These are phyloP conservation scores for Caenorhabditis imperialis DNA, from an alignment of 2,888 invertebrate genomes.

Conservation along the genomic window DNA sequence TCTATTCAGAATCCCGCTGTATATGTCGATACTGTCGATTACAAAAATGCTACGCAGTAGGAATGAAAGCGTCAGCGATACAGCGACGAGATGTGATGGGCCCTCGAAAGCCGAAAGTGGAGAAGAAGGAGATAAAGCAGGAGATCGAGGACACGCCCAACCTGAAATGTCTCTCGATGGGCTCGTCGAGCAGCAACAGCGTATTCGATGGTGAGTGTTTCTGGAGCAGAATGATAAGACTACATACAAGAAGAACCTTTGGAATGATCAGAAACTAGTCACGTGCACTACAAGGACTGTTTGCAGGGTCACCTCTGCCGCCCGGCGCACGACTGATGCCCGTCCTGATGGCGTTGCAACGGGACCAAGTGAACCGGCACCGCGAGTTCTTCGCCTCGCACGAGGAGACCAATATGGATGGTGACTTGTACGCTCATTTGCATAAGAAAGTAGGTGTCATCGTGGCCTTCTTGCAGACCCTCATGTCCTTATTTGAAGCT, in stretches of 20 bases:
- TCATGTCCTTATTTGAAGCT: slow-evolving; percentile 45
- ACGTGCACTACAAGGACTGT: no score
- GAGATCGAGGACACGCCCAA: slow-evolving; percentile 33
- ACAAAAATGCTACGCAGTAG: slow-evolving; percentile 60
- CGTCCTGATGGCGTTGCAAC: slow-evolving; percentile 37
- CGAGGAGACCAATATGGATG: slow-evolving; percentile 31
- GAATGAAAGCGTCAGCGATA: slow-evolving; percentile 64
- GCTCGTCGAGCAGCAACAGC: slow-evolving; percentile 39
- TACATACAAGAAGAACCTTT: no score
- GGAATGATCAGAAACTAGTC: no score
- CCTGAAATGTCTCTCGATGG: slow-evolving; percentile 35
- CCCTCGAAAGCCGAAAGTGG: slow-evolving; percentile 55
- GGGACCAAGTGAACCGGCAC: slow-evolving; percentile 41
- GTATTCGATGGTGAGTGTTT: slow-evolving; percentile 23
- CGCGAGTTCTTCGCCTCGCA: slow-evolving; percentile 40
- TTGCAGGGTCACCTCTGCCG: slow-evolving; percentile 12
- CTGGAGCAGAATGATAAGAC: not conserved
- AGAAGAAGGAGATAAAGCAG: slow-evolving; percentile 16
- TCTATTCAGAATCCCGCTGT: slow-evolving; percentile 58
- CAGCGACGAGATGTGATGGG: slow-evolving; percentile 66
- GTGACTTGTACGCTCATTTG: slow-evolving; percentile 44
- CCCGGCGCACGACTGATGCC: slow-evolving; percentile 13
- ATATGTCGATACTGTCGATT: slow-evolving; percentile 64
- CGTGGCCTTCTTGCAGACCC: slow-evolving; percentile 30
- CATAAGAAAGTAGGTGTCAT: slow-evolving; percentile 39